Base-by-base conservation (phyloP, 2,113 vertebrate species). In the Callocephalon fimbriatum region DNA sequence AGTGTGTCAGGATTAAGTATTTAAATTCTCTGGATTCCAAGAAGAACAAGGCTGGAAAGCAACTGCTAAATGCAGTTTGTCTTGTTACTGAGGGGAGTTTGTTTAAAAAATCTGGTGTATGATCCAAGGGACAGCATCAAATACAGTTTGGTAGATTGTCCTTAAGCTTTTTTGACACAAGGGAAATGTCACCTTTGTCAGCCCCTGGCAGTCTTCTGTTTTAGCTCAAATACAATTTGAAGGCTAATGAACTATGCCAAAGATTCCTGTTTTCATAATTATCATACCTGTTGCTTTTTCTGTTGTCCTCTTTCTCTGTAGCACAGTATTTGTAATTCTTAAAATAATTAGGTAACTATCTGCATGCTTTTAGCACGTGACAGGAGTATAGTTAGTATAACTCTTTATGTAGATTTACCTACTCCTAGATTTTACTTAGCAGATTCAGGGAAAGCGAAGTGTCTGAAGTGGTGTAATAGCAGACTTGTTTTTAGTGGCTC, bases 171-270 rank as follows among this genome's bases (percentile, higher is more conserved):
- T 88, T 56, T 77, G 14, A n/a, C 4, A 3, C 16, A 44, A 47
- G 19, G 50, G 40, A 76, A 81, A 50, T 80, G 67, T 92, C 66
- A 80, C 80, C 83, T 92, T 88, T 94, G 83, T 50, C 25, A 54
- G 23, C 54, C 85, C 20, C 94, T 92, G 82, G 80, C 88, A 87
- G 29, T 42, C 47, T 94, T 80, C 65, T 76, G 61, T 93, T 82
- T 74, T 89, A 88, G 54, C 59, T 93, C 62, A 54, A 90, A 70
- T 85, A 54, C 38, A 74, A 22, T 79, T 70, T 92, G 86, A 94
- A 92, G 63, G 31, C 61, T 79, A 93, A 50, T 73, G 62, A 25
- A 58, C 3, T 53, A 15, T 88, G 79, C 86, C 27, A 74, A 17
- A 67, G 56, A 31, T 58, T 44, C n/a, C 11, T 53, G 14, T 65